Evolutionary conservation across 2,888 invertebrate species (phyloP).

Genomic region (Papilio gigon): DNA sequence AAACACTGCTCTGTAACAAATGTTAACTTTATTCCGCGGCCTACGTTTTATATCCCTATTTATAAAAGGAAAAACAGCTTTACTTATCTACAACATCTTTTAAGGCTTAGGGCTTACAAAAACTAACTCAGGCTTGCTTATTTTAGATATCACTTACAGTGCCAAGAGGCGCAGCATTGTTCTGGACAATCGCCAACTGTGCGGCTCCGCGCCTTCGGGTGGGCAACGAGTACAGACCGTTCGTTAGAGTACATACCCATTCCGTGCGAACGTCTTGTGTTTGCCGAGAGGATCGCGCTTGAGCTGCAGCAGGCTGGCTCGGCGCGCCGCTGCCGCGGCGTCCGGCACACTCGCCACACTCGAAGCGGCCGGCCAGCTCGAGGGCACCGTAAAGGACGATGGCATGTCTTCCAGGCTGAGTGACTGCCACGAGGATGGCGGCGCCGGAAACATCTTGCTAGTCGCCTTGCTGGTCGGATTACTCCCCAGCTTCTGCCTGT

Average conservation of each 20-base stretch:
- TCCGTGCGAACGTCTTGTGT: conserved; percentile 6
- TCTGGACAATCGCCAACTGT: neutral
- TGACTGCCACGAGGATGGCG: neutral
- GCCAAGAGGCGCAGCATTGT: too few relatives aligned
- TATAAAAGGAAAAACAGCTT: too few relatives aligned
- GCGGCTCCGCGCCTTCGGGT: neutral
- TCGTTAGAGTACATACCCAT: neutral
- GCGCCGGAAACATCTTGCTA: neutral
- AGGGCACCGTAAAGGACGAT: neutral
- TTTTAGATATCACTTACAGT: neutral
- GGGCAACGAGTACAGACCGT: neutral
- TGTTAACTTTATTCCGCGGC: neutral
- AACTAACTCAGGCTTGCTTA: too few relatives aligned
- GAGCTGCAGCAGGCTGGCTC: neutral
- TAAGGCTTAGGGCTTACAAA: too few relatives aligned
- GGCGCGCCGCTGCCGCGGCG: neutral
- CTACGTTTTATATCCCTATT: neutral
- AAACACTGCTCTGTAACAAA: conserved; percentile 35
- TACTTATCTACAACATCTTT: too few relatives aligned
- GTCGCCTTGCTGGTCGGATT: neutral
- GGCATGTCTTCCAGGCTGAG: neutral
- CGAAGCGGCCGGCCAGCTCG: neutral
- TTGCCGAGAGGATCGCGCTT: conserved; percentile 8
- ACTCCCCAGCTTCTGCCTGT: neutral
- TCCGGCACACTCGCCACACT: neutral